These are phyloP conservation scores for Pteropus rufus DNA, from an alignment of 2,797 vertebrate genomes.

Conservation along the genomic window DNA sequence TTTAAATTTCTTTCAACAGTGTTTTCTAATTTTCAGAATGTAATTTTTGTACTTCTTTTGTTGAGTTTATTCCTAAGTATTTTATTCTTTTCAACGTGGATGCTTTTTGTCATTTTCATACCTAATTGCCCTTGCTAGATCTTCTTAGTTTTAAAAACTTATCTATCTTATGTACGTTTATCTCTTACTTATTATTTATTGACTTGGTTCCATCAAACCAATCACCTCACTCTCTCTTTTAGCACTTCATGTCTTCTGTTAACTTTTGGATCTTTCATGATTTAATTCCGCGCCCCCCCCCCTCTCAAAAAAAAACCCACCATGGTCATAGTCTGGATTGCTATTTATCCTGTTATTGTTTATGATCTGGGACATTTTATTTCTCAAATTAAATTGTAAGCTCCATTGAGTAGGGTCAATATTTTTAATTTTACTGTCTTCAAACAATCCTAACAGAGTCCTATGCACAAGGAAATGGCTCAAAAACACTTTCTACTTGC, in stretches of 20 bases:
- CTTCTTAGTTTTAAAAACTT: neutral
- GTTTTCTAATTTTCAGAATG: neutral
- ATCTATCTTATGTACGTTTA: neutral
- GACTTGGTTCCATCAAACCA: neutral
- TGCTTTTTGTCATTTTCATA: neutral
- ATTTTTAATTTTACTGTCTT: neutral
- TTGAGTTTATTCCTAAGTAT: neutral
- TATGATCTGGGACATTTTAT: neutral
- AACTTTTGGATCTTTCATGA: neutral
- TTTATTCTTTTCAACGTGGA: neutral
- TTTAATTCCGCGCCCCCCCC: neutral
- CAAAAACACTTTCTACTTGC: neutral
- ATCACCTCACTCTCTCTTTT: neutral
- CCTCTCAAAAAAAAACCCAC: neutral
- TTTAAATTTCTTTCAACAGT: neutral
- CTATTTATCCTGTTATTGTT: neutral
- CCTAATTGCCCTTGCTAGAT: neutral
- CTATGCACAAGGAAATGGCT: neutral
- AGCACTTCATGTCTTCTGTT: neutral
- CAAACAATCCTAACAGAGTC: neutral
- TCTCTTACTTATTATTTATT: neutral
- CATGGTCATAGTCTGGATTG: neutral
- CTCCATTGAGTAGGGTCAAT: neutral
- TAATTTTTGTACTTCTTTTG: neutral
- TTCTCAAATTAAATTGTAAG: conserved; percentile 10